Conservation (phyloP, 2,797 vertebrate genomes). For the Protosalanx chinensis region DNA sequence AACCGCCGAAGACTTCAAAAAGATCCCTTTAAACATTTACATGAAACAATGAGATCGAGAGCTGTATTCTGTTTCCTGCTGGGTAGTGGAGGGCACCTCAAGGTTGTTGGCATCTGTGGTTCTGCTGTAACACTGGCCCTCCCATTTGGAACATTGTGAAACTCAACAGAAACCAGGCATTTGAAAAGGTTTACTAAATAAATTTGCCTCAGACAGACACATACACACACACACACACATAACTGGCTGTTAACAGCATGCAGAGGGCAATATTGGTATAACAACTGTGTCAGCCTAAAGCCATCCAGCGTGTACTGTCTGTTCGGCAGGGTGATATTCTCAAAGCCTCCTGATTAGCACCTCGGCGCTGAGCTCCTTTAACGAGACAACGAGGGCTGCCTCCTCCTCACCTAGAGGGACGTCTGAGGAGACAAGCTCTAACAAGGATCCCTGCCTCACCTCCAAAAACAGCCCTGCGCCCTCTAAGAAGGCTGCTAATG, state of each 20-base stretch:
- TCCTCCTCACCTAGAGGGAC: constrained; percentile 7
- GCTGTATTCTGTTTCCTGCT: not conserved
- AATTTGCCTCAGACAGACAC: not conserved
- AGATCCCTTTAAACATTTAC: too few species aligned
- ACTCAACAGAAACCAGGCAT: not conserved
- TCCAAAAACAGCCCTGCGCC: not conserved
- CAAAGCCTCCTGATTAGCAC: constrained; percentile 1
- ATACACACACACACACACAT: constrained; percentile 5
- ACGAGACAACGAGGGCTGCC: constrained; percentile 12
- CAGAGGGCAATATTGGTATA: not conserved
- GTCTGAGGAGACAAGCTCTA: not conserved
- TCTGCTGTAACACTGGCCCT: not conserved
- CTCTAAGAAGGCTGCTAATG: not conserved
- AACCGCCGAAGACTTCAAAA: not conserved
- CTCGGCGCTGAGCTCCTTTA: constrained; percentile 16
- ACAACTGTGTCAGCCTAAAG: constrained; percentile 4
- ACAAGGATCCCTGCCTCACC: not conserved
- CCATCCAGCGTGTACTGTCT: constrained; percentile 3
- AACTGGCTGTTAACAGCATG: constrained; percentile 1
- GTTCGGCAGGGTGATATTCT: not conserved
- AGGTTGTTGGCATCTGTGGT: not conserved
- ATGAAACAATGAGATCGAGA: not conserved
- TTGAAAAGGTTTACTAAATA: constrained; percentile 9
- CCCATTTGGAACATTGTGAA: not conserved
- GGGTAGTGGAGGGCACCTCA: not conserved